A percentile compares a stretch with the other conserved stretches of the same genome.
Evolutionary conservation across 2,797 vertebrate genomes (phyloP).

Genomic region (Hypotaenidia philippensis): DNA sequence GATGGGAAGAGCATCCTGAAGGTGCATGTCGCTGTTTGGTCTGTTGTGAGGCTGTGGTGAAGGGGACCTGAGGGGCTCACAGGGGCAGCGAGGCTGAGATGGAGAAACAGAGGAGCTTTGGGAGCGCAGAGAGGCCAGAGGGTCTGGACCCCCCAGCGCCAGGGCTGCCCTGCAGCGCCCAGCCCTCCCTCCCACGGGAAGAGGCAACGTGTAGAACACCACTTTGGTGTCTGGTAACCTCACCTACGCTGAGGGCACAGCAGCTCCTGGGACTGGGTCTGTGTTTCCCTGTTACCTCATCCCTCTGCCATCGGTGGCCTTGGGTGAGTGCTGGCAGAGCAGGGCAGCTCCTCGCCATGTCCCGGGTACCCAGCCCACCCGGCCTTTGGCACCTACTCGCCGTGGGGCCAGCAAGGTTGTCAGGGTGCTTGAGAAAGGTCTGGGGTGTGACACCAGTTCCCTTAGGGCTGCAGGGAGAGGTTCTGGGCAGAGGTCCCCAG

Average conservation of each 20-base stretch:
- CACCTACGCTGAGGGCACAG: fast-evolving
- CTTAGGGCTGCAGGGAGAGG: fast-evolving
- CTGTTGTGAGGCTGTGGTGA: neutral
- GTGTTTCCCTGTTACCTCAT: neutral
- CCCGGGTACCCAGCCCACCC: neutral
- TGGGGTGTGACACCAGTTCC: neutral
- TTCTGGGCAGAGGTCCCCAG: neutral
- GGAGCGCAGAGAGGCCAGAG: neutral
- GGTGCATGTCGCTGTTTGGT: fast-evolving
- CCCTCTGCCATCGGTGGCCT: neutral
- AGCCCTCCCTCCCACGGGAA: fast-evolving
- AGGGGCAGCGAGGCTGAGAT: too few relatives aligned
- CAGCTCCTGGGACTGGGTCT: neutral
- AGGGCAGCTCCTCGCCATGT: too few relatives aligned
- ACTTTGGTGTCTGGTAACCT: neutral
- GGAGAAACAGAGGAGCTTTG: neutral
- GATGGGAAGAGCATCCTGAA: fast-evolving
- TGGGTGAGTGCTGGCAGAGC: too few relatives aligned
- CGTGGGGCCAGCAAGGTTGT: fast-evolving
- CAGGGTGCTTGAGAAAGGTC: neutral
- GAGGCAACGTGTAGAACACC: neutral
- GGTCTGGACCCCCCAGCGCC: neutral
- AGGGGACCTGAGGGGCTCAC: neutral
- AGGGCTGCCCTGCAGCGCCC: fast-evolving
- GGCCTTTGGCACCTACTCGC: neutral